These are phyloP conservation scores for Falcaria lacertinaria DNA, from an alignment of 2,888 invertebrate species.

Conservation along the genomic window DNA sequence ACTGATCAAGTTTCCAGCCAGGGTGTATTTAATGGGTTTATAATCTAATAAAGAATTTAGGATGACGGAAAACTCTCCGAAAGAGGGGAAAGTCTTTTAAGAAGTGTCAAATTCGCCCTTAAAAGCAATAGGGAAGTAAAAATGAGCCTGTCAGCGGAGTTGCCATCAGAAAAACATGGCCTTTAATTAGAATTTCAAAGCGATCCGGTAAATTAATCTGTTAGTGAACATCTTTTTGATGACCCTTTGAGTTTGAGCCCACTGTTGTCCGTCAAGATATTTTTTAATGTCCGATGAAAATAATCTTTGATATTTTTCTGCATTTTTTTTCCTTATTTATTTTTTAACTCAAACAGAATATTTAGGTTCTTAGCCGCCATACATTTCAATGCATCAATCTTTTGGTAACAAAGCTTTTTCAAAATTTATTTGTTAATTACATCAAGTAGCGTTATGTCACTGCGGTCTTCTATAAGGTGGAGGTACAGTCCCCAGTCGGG, in stretches of 20 bases:
- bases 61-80: neutral
- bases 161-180: constrained; percentile 11
- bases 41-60: neutral
- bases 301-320: no score
- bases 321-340: no score
- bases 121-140: neutral
- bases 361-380: no score
- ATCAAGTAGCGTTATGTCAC: no score
- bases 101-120: constrained; percentile 1
- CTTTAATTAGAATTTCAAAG: constrained; percentile 34
- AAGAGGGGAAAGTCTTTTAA: neutral
- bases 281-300: no score
- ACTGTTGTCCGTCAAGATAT: neutral
- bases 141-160: constrained; percentile 1
- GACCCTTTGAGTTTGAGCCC: constrained; percentile 14
- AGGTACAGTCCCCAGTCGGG: no score
- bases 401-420: no score
- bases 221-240: constrained; percentile 15
- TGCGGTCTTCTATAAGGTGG: no score
- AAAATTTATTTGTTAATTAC: no score
- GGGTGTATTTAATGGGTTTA: neutral
- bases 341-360: no score
- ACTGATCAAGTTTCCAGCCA: neutral
- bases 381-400: no score
- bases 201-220: constrained; percentile 33